Evolutionary conservation across 1,140 invertebrate species (phyloP).

Genomic region (Andricus grossulariae): DNA sequence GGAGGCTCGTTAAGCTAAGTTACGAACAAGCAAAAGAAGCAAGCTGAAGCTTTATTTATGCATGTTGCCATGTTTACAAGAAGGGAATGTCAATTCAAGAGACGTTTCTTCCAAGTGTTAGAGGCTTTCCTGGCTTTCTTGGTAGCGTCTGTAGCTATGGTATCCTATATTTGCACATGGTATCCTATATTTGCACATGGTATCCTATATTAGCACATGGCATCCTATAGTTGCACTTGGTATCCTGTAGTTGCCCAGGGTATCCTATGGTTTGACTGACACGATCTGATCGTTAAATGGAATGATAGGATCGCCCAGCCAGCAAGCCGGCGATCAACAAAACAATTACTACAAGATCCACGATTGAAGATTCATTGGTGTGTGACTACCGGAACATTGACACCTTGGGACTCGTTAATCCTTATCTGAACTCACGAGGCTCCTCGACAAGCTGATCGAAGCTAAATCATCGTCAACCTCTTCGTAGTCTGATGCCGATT

Average conservation of each 20-base stretch:
- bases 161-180: no score
- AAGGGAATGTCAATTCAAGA: neutral
- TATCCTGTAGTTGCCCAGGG: no score
- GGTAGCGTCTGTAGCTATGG: no score
- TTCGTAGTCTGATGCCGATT: neutral
- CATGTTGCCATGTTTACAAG: neutral
- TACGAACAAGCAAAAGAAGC: neutral
- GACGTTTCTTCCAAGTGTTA: neutral
- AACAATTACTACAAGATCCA: conserved; percentile 21
- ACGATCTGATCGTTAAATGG: conserved; percentile 15
- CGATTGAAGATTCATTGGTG: conserved; percentile 9
- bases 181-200: no score
- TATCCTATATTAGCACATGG: no score
- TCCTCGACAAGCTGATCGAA: neutral
- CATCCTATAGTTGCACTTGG: no score
- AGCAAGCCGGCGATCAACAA: neutral
- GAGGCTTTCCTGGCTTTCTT: neutral
- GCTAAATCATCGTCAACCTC: neutral
- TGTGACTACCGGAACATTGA: conserved; percentile 24
- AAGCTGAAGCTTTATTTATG: neutral
- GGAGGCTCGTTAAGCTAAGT: neutral
- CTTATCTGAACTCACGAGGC: neutral
- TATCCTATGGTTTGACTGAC: no score
- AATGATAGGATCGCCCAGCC: conserved; percentile 14
- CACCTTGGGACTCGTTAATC: neutral